A percentile compares a stretch with the other conserved stretches of the same genome.
Evolutionary conservation across 2,113 vertebrate species (phyloP).

Genomic region (Fukomys damarensis): DNA sequence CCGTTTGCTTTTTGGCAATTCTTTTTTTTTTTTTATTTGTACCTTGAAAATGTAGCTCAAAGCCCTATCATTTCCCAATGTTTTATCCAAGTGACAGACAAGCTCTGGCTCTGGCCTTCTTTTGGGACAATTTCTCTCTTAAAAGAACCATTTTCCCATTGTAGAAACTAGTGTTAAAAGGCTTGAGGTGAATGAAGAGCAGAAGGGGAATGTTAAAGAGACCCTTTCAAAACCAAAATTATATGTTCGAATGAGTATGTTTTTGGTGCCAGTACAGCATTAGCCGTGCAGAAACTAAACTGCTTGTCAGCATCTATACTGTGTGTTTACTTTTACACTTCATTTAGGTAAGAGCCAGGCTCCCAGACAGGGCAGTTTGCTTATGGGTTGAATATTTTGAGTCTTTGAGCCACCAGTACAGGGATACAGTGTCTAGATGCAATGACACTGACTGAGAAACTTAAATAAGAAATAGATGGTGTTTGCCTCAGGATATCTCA

Average conservation of each 20-base stretch:
- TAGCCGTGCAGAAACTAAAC: conserved; percentile 56
- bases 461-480: conserved; percentile 37
- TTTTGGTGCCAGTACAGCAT: conserved; percentile 57
- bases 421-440: conserved; percentile 57
- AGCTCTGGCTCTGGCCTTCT: conserved; percentile 42
- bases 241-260: conserved; percentile 72
- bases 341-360: conserved; percentile 72
- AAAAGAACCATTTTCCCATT: conserved; percentile 70
- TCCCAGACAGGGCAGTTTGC: conserved; percentile 53
- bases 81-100: conserved; percentile 75
- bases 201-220: conserved; percentile 71
- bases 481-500: neutral
- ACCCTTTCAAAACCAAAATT: conserved; percentile 79
- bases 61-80: conserved; percentile 67
- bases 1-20: conserved; percentile 49
- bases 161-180: conserved; percentile 59
- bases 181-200: conserved; percentile 69
- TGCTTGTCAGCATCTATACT: conserved; percentile 67
- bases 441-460: conserved; percentile 34
- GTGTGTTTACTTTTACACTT: conserved; percentile 71
- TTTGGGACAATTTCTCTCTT: conserved; percentile 59
- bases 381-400: conserved; percentile 43
- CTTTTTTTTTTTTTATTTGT: conserved; percentile 63
- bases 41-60: conserved; percentile 68
- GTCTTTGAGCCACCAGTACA: conserved; percentile 21